These are phyloP conservation scores for Papilio machaon DNA, from an alignment of 1,140 invertebrate species.

Conservation along the genomic window DNA sequence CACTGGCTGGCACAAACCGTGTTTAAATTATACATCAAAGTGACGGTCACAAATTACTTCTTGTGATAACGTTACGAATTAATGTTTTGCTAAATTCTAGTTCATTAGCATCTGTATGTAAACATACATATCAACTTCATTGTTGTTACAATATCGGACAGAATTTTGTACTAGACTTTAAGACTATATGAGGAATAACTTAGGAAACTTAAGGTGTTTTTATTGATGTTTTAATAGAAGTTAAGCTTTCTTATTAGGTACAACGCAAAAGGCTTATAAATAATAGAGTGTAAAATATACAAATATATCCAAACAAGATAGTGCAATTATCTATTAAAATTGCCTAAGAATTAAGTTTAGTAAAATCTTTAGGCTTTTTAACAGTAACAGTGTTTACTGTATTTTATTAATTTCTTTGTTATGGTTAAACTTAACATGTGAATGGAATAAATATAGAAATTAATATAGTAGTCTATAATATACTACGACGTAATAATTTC, in stretches of 20 bases:
- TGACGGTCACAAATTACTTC: conserved; percentile 17
- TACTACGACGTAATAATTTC: neutral
- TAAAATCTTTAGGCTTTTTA: no score
- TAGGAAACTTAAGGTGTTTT: no score
- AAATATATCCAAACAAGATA: no score
- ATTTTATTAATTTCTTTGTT: neutral
- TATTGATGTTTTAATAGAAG: no score
- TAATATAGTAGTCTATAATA: neutral
- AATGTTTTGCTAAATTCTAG: conserved; percentile 10
- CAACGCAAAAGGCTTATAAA: no score
- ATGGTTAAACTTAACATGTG: neutral
- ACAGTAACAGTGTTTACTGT: neutral
- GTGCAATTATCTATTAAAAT: no score
- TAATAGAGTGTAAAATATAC: no score
- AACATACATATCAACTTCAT: neutral
- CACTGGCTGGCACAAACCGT: neutral
- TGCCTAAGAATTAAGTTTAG: no score
- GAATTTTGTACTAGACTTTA: neutral
- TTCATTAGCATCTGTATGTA: neutral
- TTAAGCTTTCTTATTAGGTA: no score
- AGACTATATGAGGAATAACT: no score
- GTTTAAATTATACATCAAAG: conserved; percentile 9
- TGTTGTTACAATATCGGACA: neutral
- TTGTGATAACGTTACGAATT: neutral
- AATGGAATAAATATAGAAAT: neutral